Evolutionary conservation across 2,888 invertebrate genomes (phyloP).

Genomic region (Lycophotia porphyrea): DNA sequence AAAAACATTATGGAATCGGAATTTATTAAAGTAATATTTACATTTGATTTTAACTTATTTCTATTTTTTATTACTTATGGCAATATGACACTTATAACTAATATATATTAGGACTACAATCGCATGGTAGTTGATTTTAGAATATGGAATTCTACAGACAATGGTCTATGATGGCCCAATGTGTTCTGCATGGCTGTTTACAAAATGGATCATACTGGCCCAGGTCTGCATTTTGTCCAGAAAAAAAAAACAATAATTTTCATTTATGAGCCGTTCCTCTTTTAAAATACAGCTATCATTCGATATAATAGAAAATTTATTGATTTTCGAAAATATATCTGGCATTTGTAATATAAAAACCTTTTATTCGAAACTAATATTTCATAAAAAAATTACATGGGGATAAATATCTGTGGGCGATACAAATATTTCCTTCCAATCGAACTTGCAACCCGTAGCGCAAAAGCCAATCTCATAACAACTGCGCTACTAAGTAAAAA

Average conservation of each 20-base stretch:
- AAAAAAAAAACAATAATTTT: not conserved
- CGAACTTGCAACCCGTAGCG: not conserved
- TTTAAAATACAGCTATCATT: conserved; percentile 20
- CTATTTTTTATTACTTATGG: conserved; percentile 77
- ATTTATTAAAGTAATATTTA: conserved; percentile 83
- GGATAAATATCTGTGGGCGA: not conserved
- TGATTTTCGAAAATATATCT: conserved; percentile 28
- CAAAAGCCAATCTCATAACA: not conserved
- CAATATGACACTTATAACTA: conserved; percentile 68
- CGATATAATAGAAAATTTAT: conserved; percentile 18
- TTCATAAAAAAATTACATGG: not conserved
- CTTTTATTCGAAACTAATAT: not conserved
- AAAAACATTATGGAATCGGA: conserved; percentile 79
- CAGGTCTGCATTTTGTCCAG: not conserved
- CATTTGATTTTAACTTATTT: conserved; percentile 72
- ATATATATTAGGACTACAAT: conserved; percentile 37
- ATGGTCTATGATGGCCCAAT: not conserved
- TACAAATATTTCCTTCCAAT: not conserved
- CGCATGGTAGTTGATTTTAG: conserved; percentile 32
- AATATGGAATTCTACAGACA: not conserved
- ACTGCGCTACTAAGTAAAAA: not conserved
- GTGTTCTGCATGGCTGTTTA: conserved; percentile 1
- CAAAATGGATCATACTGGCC: conserved; percentile 15
- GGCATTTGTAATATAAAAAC: conserved; percentile 20
- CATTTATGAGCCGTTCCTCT: not conserved